Conservation (phyloP, 2,888 invertebrate species). For the Lumbricus terrestris region DNA sequence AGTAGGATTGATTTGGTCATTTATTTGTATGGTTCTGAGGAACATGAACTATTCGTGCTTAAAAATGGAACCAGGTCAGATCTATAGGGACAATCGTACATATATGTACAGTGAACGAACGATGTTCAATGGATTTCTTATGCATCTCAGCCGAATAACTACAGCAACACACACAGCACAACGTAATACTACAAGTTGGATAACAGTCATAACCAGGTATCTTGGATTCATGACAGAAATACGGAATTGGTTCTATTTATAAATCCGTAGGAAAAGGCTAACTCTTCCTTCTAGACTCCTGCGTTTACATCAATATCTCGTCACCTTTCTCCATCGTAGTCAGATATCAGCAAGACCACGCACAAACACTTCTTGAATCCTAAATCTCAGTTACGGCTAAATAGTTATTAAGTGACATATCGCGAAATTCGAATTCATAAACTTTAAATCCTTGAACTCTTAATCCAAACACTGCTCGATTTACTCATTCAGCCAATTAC, state of each 20-base stretch:
- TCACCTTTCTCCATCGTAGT: slow-evolving; percentile 9
- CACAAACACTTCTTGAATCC: not conserved
- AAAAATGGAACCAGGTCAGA: too few relatives aligned
- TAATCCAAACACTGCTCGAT: too few relatives aligned
- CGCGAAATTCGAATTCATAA: not conserved
- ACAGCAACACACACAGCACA: not conserved
- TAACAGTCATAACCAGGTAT: not conserved
- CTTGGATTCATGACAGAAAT: not conserved
- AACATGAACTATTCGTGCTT: too few relatives aligned
- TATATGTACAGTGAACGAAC: too few relatives aligned
- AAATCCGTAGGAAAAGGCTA: not conserved
- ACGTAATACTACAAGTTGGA: not conserved
- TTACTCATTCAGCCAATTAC: not conserved
- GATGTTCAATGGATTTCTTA: too few relatives aligned
- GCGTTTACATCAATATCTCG: not conserved
- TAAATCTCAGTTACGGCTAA: not conserved
- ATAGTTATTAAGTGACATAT: not conserved
- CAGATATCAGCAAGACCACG: not conserved
- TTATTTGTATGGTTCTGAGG: too few relatives aligned
- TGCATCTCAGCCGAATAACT: not conserved
- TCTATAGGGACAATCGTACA: too few relatives aligned
- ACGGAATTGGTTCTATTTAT: not conserved
- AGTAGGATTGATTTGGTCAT: too few relatives aligned
- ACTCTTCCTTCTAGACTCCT: not conserved
- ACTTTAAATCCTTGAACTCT: not conserved